Evolutionary conservation across 2,113 vertebrate species (phyloP).

Genomic region (Zeus faber): DNA sequence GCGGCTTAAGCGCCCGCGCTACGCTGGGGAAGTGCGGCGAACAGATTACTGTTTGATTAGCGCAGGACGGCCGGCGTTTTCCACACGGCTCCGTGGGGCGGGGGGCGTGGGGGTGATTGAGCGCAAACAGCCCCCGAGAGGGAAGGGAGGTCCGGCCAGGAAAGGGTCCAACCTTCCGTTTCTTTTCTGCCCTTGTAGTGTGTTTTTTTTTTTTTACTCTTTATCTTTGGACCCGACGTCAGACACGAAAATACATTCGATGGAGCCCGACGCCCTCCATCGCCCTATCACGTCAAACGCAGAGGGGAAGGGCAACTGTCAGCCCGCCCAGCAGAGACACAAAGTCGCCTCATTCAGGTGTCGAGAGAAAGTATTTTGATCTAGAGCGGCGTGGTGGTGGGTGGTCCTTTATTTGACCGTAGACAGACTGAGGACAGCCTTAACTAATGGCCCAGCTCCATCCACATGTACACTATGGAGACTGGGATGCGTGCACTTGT

Average conservation of each 20-base stretch:
- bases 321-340: slow-evolving; percentile 44
- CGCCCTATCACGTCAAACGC: neutral
- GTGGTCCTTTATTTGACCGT: too few species aligned
- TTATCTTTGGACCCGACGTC: neutral
- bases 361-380: too few species aligned
- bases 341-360: too few species aligned
- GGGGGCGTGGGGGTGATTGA: too few species aligned
- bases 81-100: too few species aligned
- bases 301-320: slow-evolving; percentile 49
- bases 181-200: too few species aligned
- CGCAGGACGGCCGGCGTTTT: slow-evolving; percentile 18
- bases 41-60: slow-evolving; percentile 13
- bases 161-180: too few species aligned
- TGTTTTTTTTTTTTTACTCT: too few species aligned
- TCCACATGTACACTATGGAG: slow-evolving; percentile 11
- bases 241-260: neutral
- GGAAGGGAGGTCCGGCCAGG: too few species aligned
- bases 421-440: slow-evolving; percentile 57
- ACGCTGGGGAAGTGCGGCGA: neutral
- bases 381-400: too few species aligned
- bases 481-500: slow-evolving; percentile 52
- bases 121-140: too few species aligned
- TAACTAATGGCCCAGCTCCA: slow-evolving; percentile 57
- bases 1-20: slow-evolving; percentile 18
- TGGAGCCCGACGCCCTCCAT: neutral